Percentiles rank a stretch among this genome's conserved stretches.
Evolutionary conservation across 2,113 vertebrate genomes (phyloP).

Genomic region (Crotalus tigris): DNA sequence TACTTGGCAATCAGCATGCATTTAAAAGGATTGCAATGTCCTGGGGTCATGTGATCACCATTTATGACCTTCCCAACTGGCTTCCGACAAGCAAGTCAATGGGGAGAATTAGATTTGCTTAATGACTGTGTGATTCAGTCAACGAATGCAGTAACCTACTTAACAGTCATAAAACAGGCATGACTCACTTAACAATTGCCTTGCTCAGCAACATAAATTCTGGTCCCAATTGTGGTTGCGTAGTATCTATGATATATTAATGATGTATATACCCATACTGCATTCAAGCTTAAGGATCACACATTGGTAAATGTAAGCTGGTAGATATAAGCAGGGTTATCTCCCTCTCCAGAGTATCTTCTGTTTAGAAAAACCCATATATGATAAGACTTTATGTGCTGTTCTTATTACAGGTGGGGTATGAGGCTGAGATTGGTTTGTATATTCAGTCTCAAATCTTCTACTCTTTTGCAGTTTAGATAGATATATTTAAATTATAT

Average conservation of each 20-base stretch:
- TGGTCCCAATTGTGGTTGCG: neutral
- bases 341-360: neutral
- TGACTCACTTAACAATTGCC: neutral
- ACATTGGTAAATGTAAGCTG: neutral
- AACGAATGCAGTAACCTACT: neutral
- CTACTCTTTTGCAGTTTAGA: neutral
- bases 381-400: neutral
- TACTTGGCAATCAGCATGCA: neutral
- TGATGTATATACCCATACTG: neutral
- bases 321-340: neutral
- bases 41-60: neutral
- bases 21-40: neutral
- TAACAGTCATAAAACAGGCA: neutral
- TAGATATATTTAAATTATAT: neutral
- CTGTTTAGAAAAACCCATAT: neutral
- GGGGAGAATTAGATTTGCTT: neutral
- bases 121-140: neutral
- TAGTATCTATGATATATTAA: neutral
- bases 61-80: neutral
- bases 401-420: neutral
- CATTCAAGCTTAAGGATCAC: neutral
- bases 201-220: neutral
- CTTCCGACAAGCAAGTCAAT: neutral
- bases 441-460: neutral
- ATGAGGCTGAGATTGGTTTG: neutral